Base-by-base conservation (phyloP, 53 echinoderm and acorn worm genomes). In the Mesocentrotus franciscanus region DNA sequence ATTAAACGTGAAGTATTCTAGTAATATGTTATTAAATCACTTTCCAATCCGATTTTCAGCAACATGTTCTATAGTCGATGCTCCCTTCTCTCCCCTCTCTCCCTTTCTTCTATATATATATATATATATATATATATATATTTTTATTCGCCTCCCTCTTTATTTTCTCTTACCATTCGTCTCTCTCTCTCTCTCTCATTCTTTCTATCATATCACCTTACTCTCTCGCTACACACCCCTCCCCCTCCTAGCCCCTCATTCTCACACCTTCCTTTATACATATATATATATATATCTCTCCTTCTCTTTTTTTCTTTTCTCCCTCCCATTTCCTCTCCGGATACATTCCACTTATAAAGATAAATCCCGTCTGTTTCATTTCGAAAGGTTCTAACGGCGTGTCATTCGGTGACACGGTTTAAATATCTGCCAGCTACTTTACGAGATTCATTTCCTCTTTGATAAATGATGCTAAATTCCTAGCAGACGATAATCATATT, bases 131-230 rank as follows among this genome's bases (percentile, higher is more conserved):
- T 35, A 7, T 11, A 10, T 85, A 22, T 42, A 2, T 49, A 34
- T 22, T 49, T 42, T 42, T 85, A 33, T 85, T 42, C 12, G 3
- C 7, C 10, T 49, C 2, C 39, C 56, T 85, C 22, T 56, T 87
- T 55, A 11, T 22, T 87, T 22, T 87, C 56, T 87, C 87, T 35
- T 55, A 36, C 87, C 49, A 12, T 12, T 36, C 36, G 14, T 10
- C n/a, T 79, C 79, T 79, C 79, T 57, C 89, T 57, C 89, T 89
- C 89, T 89, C 89, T 89, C 57, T 89, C 39, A 39, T 32, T 81
- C 81, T 32, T 32, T 81, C 10, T 32, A 0, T 81, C 81, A 1
- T 32, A n/a, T 32, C 30, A 39, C 39, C 3, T 39, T 39, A 39
- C 56, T 56, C 49, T 89, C 89, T 56, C 89, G 9, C 57, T 1